Evolutionary conservation across 2,888 invertebrate genomes (phyloP).

Genomic region (Brenthis hecate): DNA sequence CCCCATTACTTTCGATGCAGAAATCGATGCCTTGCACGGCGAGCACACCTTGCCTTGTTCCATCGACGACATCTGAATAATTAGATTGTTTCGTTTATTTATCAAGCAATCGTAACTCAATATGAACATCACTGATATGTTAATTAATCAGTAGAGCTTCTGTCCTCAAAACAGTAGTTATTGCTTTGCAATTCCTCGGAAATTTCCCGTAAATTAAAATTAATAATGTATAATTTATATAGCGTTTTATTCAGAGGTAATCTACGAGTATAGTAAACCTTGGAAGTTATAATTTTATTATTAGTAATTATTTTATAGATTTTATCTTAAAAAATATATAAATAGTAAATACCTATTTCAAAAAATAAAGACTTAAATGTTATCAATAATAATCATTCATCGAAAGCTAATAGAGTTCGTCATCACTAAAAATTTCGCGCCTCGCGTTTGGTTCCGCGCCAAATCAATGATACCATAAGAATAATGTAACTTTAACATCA

Average conservation of each 20-base stretch:
- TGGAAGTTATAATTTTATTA: no score
- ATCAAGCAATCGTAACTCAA: neutral
- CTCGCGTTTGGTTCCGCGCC: constrained; percentile 52
- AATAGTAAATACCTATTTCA: no score
- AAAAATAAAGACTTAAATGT: no score
- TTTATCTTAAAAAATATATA: no score
- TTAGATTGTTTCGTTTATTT: constrained; percentile 27
- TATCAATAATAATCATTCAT: neutral
- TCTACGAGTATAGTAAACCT: no score
- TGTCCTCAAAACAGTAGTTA: no score
- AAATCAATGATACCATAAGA: constrained; percentile 41
- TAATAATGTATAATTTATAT: no score
- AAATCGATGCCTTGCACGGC: constrained; percentile 88
- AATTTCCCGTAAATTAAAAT: no score
- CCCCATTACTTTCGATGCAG: constrained; percentile 88
- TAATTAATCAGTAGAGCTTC: no score
- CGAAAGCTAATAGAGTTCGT: constrained; percentile 40
- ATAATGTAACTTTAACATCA: constrained; percentile 25
- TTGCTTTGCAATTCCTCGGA: no score
- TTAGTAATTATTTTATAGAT: no score
- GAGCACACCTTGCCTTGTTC: constrained; percentile 82
- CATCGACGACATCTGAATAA: constrained; percentile 74
- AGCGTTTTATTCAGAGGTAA: no score
- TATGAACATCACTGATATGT: constrained; percentile 2
- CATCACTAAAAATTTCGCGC: constrained; percentile 48